Percentiles rank a stretch among this genome's conserved stretches.
These are phyloP conservation scores for Bombus breviceps DNA, from an alignment of 1,140 invertebrate species.

Conservation along the genomic window DNA sequence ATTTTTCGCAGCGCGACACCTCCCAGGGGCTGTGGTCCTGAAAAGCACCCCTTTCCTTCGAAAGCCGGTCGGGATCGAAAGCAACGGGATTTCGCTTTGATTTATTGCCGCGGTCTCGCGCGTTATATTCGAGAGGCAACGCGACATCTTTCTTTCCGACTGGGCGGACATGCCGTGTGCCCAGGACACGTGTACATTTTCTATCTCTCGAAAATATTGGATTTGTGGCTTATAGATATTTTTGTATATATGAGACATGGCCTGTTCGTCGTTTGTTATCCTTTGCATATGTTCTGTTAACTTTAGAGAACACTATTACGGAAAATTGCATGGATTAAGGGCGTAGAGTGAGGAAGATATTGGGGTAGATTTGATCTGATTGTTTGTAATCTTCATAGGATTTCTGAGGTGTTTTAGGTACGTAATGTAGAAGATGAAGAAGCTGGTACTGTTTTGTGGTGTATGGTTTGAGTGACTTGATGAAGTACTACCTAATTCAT, in stretches of 20 bases:
- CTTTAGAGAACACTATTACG: not conserved
- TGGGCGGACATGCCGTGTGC: constrained; percentile 1
- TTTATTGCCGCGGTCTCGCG: constrained; percentile 55
- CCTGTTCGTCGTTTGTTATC: not conserved
- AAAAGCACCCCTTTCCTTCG: constrained; percentile 31
- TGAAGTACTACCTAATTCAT: no score
- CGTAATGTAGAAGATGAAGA: no score
- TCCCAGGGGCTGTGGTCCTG: constrained; percentile 48
- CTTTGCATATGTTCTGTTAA: not conserved
- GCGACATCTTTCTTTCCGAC: constrained; percentile 48
- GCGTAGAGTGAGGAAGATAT: no score
- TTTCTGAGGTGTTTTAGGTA: no score
- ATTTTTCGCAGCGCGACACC: constrained; percentile 46
- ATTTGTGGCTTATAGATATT: not conserved
- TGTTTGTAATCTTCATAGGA: no score
- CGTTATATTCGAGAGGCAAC: constrained; percentile 34
- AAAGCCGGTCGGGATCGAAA: constrained; percentile 43
- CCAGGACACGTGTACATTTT: constrained; percentile 10
- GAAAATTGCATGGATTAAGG: no score
- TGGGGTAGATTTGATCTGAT: no score
- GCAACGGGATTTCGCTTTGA: constrained; percentile 58
- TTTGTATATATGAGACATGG: not conserved
- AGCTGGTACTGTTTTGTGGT: no score
- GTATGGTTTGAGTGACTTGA: no score
- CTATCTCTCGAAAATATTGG: not conserved